phyloP scores from a whole-genome alignment of 1,140 invertebrate species.

The Acromyrmex heyeri region DNA sequence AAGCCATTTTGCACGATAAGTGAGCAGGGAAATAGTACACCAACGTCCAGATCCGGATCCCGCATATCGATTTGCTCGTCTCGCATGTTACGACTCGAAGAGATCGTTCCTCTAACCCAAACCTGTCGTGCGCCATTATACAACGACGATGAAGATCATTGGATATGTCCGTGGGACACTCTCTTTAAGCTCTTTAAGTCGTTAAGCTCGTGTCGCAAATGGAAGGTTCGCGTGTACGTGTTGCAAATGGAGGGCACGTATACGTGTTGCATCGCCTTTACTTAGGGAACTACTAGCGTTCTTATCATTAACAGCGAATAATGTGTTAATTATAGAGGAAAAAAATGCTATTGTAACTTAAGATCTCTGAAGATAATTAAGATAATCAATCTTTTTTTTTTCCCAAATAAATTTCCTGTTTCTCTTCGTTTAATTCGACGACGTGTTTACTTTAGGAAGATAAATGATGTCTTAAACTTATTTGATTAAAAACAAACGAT shows the following conservation, averaged over 20 bases:
- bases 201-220: constrained; percentile 54
- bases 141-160: constrained; percentile 36
- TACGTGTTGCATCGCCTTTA: constrained; percentile 13
- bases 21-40: background rate
- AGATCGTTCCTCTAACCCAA: constrained; percentile 22
- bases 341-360: background rate
- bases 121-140: constrained; percentile 26
- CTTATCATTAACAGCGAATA: constrained; percentile 36
- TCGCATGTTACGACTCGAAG: background rate
- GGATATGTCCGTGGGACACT: constrained; percentile 39
- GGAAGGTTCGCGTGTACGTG: constrained; percentile 44
- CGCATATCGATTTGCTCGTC: constrained; percentile 21
- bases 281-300: background rate
- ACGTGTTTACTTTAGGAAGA: background rate
- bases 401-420: background rate
- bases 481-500: constrained; percentile 2
- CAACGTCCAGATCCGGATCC: constrained; percentile 11
- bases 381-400: background rate
- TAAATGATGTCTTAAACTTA: background rate
- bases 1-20: background rate
- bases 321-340: constrained; percentile 2
- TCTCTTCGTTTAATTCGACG: background rate
- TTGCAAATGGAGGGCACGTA: constrained; percentile 15
- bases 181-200: constrained; percentile 64
- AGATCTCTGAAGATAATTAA: background rate